Percentiles rank a stretch among this genome's conserved stretches.
These are phyloP conservation scores for Mastacembelus armatus DNA, from an alignment of 2,797 vertebrate species.

Conservation along the genomic window DNA sequence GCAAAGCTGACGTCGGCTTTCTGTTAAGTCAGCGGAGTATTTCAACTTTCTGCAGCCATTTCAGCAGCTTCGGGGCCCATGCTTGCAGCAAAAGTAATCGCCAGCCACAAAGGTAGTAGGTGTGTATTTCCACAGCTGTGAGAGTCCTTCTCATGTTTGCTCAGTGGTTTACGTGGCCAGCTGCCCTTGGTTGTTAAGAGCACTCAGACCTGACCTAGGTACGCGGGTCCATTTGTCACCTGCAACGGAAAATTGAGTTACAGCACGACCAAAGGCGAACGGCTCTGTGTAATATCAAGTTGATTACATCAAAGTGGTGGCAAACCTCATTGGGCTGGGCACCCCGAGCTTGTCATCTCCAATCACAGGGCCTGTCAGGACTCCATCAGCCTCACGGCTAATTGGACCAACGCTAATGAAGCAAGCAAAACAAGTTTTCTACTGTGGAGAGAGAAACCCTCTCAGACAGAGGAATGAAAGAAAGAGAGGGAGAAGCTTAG, in stretches of 20 bases:
- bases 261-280: slow-evolving; percentile 96
- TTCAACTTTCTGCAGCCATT: slow-evolving; percentile 44
- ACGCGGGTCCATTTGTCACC: slow-evolving; percentile 98
- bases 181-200: slow-evolving; percentile 77
- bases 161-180: slow-evolving; percentile 69
- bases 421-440: slow-evolving; percentile 99
- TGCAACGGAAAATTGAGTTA: slow-evolving; percentile 99
- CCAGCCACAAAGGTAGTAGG: slow-evolving; percentile 32
- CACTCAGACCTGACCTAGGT: slow-evolving; percentile 84
- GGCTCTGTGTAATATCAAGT: slow-evolving; percentile 99
- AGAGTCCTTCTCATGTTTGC: slow-evolving; percentile 61
- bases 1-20: slow-evolving; percentile 42
- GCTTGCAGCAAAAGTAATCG: slow-evolving; percentile 38
- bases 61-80: slow-evolving; percentile 28
- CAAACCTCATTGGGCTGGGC: slow-evolving; percentile 98
- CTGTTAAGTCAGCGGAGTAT: slow-evolving; percentile 40
- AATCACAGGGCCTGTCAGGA: slow-evolving; percentile 99
- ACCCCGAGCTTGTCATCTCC: slow-evolving; percentile 98
- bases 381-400: slow-evolving; percentile 99
- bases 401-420: slow-evolving; percentile 99
- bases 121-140: slow-evolving; percentile 46
- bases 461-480: slow-evolving; percentile 63
- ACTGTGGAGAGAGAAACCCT: slow-evolving; percentile 77
- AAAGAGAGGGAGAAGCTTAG: slow-evolving; percentile 74
- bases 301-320: slow-evolving; percentile 99